Percentiles rank a stretch among this genome's conserved stretches.
These are phyloP conservation scores for Protosalanx chinensis DNA, from an alignment of 2,797 vertebrate species.

Conservation along the genomic window DNA sequence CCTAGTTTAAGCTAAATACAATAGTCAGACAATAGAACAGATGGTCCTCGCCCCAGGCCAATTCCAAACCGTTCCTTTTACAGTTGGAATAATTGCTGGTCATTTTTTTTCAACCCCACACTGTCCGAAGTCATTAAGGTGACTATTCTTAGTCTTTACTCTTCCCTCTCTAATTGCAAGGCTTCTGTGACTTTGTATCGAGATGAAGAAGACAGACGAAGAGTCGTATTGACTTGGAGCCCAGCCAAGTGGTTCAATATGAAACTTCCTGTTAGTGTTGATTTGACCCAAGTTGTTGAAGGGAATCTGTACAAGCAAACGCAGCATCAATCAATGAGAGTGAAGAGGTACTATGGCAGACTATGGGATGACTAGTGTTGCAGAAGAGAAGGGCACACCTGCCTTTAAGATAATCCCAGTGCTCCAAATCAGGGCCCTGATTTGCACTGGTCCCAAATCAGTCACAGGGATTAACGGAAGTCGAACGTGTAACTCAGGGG, in stretches of 20 bases:
- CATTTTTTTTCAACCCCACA: conserved; percentile 47
- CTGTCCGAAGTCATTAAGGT: conserved; percentile 43
- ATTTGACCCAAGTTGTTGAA: conserved; percentile 28
- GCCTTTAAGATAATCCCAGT: conserved; percentile 50
- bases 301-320: not conserved
- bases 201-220: conserved; percentile 7
- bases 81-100: conserved; percentile 37
- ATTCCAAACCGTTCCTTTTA: conserved; percentile 42
- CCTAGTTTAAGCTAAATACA: conserved; percentile 35
- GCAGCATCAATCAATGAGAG: conserved; percentile 17
- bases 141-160: conserved; percentile 30
- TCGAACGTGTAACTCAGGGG: conserved; percentile 49
- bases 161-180: conserved; percentile 24
- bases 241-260: conserved; percentile 35
- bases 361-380: conserved; percentile 41
- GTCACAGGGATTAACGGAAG: conserved; percentile 62
- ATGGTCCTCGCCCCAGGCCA: conserved; percentile 50
- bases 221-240: conserved; percentile 37
- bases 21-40: conserved; percentile 41
- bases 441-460: conserved; percentile 52
- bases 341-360: conserved; percentile 24
- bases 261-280: conserved; percentile 7
- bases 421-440: conserved; percentile 38
- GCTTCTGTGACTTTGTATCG: no score
- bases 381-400: conserved; percentile 51